Percentiles rank a stretch among this genome's conserved stretches.
phyloP scores from a whole-genome alignment of 2,797 vertebrate species.

The Epinephelus coioides region DNA sequence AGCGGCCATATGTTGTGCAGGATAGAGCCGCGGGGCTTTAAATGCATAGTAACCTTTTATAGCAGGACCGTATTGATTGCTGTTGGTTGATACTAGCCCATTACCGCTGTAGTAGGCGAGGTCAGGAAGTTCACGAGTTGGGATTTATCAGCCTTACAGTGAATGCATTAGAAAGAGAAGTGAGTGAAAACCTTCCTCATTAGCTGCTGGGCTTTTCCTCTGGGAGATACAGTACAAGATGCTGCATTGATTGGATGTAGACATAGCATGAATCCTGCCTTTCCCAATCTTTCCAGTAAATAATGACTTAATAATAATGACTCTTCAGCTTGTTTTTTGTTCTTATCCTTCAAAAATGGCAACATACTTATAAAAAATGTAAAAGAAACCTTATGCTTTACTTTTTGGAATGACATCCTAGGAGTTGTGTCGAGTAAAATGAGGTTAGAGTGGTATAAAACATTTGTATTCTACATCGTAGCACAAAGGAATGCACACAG shows the following conservation, averaged over 20 bases:
- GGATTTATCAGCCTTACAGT: conserved; percentile 31
- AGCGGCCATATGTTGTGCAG: conserved; percentile 55
- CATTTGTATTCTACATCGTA: background rate
- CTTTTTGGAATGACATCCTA: background rate
- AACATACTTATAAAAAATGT: background rate
- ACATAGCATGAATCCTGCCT: background rate
- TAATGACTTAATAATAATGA: too few species aligned
- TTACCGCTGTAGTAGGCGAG: conserved; percentile 39
- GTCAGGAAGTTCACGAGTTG: conserved; percentile 54
- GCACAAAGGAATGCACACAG: conserved; percentile 1
- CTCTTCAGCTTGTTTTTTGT: background rate
- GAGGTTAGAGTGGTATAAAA: background rate
- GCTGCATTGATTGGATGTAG: conserved; percentile 1
- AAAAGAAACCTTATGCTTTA: background rate
- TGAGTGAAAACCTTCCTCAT: conserved; percentile 21
- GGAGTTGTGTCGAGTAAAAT: background rate
- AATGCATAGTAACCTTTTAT: conserved; percentile 63
- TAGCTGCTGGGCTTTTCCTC: conserved; percentile 3
- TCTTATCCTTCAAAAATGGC: background rate
- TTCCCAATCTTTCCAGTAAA: background rate
- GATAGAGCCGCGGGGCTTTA: conserved; percentile 44
- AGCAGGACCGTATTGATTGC: conserved; percentile 64
- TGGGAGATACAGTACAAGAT: conserved; percentile 10
- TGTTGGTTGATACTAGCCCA: conserved; percentile 47
- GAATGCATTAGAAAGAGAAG: conserved; percentile 33